Conservation (phyloP, 2,797 vertebrate species). For the Halcyon smyrnensis region DNA sequence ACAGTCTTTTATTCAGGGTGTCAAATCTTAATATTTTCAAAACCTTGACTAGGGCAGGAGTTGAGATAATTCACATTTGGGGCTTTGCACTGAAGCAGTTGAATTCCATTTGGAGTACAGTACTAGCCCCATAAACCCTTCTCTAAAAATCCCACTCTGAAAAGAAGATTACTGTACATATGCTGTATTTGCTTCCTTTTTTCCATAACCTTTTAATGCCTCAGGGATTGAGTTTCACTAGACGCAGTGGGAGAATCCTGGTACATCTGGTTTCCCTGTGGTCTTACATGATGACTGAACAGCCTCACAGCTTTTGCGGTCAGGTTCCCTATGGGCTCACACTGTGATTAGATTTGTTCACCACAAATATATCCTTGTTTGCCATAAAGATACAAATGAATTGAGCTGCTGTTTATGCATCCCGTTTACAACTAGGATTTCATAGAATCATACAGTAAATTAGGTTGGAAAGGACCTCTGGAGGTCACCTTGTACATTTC, state of each 20-base stretch:
- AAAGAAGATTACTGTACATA: constrained; percentile 61
- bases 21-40: constrained; percentile 26
- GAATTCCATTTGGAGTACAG: constrained; percentile 33
- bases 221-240: constrained; percentile 59
- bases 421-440: constrained; percentile 41
- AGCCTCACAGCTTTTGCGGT: constrained; percentile 66
- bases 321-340: constrained; percentile 65
- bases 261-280: constrained; percentile 75
- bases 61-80: background rate
- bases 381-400: constrained; percentile 19
- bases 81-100: constrained; percentile 11
- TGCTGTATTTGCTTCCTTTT: constrained; percentile 55
- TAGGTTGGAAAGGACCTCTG: constrained; percentile 56
- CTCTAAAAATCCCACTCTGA: constrained; percentile 32
- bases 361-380: constrained; percentile 67
- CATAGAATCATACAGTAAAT: constrained; percentile 63
- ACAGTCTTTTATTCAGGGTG: background rate
- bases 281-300: constrained; percentile 73
- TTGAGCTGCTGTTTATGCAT: constrained; percentile 43
- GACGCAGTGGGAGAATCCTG: constrained; percentile 63
- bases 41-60: background rate
- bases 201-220: constrained; percentile 65
- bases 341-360: constrained; percentile 73
- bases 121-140: constrained; percentile 12
- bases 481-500: constrained; percentile 34